These are phyloP conservation scores for Tachuris rubrigastra DNA, from an alignment of 2,113 vertebrate genomes.

Conservation along the genomic window DNA sequence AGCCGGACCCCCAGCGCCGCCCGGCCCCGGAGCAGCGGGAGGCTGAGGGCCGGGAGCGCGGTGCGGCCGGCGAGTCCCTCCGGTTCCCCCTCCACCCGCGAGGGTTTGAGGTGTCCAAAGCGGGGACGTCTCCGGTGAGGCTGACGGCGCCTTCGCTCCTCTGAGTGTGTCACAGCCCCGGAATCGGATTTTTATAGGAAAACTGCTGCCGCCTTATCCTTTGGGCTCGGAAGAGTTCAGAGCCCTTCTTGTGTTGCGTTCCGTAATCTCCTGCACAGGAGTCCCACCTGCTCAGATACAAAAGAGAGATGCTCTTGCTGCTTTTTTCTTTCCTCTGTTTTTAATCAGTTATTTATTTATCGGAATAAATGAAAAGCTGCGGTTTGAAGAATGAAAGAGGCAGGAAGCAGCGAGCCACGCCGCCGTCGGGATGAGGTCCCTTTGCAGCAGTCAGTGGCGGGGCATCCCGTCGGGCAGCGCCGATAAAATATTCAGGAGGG, in stretches of 20 bases:
- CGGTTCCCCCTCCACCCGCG: not conserved
- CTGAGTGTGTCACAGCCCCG: not conserved
- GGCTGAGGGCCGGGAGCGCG: not conserved
- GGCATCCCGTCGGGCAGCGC: slow-evolving; percentile 44
- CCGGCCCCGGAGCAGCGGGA: not conserved
- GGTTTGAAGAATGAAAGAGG: not conserved
- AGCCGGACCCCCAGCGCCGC: not conserved
- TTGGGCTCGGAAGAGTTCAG: not conserved
- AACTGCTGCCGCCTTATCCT: not conserved
- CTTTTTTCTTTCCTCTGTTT: not conserved
- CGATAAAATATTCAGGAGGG: slow-evolving; percentile 55
- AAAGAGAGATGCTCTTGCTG: not conserved
- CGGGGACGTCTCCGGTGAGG: not conserved
- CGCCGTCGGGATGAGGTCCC: not conserved
- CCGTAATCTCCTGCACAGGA: not conserved
- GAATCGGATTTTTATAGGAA: slow-evolving; percentile 19
- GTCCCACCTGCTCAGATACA: not conserved
- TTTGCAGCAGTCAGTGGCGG: slow-evolving; percentile 30
- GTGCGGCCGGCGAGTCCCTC: not conserved
- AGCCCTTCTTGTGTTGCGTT: not conserved
- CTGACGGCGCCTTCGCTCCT: slow-evolving; percentile 5
- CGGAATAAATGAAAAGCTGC: not conserved
- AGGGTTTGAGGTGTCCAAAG: not conserved
- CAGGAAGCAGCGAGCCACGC: not conserved
- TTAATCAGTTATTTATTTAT: slow-evolving; percentile 12